Base-by-base conservation (phyloP, 2,113 vertebrate species). In the Stomatorhinus ivindoensis region DNA sequence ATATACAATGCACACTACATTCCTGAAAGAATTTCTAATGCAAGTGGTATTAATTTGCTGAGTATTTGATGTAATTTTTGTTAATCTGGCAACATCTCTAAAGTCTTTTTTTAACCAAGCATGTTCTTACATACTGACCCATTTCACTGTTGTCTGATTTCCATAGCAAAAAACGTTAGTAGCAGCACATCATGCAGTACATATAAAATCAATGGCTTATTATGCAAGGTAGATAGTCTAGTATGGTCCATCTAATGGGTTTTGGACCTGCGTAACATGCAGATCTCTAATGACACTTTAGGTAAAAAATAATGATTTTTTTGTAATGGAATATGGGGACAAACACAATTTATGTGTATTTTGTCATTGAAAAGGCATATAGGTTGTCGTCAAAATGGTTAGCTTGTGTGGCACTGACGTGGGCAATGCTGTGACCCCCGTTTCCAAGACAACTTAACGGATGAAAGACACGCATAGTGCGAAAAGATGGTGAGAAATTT, bases 51-150 rank as follows among this genome's bases (percentile, higher is more conserved):
- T 65, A 65, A 27, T 65, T 65, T 27, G 58, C n/a, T 58, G 6
- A 58, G 58, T n/a, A 61, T 27, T 69, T 69, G n/a, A 69, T 69
- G 10, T 27, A 3, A 65, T 65, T 27, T n/a, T 27, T 31, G 61
- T n/a, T 58, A n/a, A 61, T 61, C 55, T 61, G n/a, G 7, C 55
- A 61, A n/a, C n/a, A 3, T 69, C 88, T 90, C 90, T n/a, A 53
- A 88, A 44, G 82, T 19, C 6, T 19, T 21, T 83, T 39, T 83
- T 21, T 83, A 46, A 10, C 21, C 80, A 42, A 24, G 17, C 44
- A 35, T 69, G n/a, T 27, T 65, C 61, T 31, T 47, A 44, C 11
- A 83, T 84, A 21, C 39, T 21, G 15, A 44, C 15, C 1, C 0
- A 0, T 9, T 83, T 83, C 80, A 83, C 31, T 31, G 2, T 42